phyloP scores from a whole-genome alignment of 2,113 vertebrate genomes.

The Desmodus rotundus region DNA sequence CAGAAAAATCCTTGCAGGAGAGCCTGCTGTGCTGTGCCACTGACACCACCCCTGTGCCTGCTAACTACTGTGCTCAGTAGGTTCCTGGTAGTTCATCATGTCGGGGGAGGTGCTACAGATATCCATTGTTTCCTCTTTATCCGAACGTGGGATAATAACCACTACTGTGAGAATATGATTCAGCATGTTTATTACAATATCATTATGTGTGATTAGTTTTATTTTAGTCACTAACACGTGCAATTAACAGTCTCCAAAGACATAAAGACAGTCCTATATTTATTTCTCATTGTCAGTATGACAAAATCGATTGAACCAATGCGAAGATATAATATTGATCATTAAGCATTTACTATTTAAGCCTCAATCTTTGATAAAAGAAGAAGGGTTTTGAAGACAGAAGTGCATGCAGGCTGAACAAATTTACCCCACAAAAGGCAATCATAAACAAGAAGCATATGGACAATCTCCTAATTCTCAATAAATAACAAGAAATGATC shows the following conservation, averaged over 20 bases:
- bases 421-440: neutral
- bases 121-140: neutral
- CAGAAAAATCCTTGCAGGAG: neutral
- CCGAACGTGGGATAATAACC: neutral
- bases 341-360: neutral
- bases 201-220: constrained; percentile 38
- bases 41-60: rapidly evolving
- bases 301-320: constrained; percentile 20
- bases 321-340: constrained; percentile 22
- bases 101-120: neutral
- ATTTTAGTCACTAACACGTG: neutral
- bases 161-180: neutral
- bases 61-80: neutral
- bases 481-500: neutral
- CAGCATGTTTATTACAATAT: constrained; percentile 30
- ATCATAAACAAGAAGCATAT: rapidly evolving
- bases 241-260: constrained; percentile 33
- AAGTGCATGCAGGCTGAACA: neutral
- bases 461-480: neutral
- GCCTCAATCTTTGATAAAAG: neutral
- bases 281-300: constrained; percentile 21
- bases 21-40: rapidly evolving
- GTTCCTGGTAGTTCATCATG: neutral
- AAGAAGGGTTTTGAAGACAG: neutral
- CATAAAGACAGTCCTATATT: neutral